Evolutionary conservation across 2,113 vertebrate species (phyloP).

Genomic region (Poicephalus gulielmi): DNA sequence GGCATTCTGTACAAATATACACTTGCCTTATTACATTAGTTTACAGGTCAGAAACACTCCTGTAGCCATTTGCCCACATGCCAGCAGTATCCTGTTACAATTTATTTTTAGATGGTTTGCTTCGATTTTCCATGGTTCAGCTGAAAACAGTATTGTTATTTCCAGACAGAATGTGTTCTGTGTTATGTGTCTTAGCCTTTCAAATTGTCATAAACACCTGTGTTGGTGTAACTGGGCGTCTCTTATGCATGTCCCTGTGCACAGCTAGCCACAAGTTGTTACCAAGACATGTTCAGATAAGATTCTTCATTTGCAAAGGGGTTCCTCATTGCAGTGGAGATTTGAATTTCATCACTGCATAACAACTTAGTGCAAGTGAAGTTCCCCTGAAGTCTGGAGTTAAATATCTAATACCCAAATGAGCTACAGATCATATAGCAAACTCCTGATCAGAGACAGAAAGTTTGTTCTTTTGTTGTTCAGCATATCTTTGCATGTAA

Average conservation of each 20-base stretch:
- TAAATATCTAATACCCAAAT: not conserved
- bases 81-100: not conserved
- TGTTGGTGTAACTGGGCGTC: not conserved
- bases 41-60: not conserved
- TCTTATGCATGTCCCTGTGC: fast-evolving
- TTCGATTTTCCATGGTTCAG: not conserved
- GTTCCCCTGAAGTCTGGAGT: not conserved
- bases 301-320: not conserved
- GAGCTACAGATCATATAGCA: not conserved
- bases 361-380: not conserved
- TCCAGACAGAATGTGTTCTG: not conserved
- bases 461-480: slow-evolving; percentile 4
- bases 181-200: not conserved
- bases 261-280: not conserved
- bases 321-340: not conserved
- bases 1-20: slow-evolving; percentile 5
- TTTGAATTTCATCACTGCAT: not conserved
- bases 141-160: not conserved
- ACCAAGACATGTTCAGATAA: not conserved
- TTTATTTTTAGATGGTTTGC: not conserved
- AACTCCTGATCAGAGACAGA: not conserved
- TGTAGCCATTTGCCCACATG: not conserved
- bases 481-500: not conserved
- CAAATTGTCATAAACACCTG: not conserved
- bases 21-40: not conserved